phyloP scores from a whole-genome alignment of 2,113 vertebrate species.

The Falco punctatus region DNA sequence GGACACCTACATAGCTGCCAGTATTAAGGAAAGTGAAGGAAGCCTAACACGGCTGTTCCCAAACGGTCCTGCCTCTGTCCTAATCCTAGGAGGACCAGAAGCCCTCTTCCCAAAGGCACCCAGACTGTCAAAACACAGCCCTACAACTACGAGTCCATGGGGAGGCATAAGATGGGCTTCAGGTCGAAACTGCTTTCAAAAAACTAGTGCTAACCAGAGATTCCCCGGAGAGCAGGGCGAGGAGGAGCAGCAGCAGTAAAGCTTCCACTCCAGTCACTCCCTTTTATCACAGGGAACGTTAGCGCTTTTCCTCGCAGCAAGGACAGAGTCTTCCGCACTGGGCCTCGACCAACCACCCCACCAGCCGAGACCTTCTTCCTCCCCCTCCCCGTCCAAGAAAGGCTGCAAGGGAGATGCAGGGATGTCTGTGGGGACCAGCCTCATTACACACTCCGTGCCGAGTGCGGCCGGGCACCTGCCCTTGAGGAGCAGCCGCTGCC shows the following conservation, averaged over 20 bases:
- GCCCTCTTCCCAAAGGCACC: neutral
- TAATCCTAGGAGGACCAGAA: neutral
- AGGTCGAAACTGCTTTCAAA: neutral
- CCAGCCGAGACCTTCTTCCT: neutral
- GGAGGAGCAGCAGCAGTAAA: neutral
- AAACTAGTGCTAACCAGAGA: neutral
- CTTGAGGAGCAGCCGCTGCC: neutral
- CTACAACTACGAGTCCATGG: neutral
- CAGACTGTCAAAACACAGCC: neutral
- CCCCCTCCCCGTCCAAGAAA: neutral
- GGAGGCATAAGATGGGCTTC: neutral
- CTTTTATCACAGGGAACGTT: neutral
- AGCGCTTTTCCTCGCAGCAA: neutral
- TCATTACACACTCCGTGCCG: fast-evolving
- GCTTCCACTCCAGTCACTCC: neutral
- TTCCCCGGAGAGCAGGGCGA: neutral
- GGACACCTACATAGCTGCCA: neutral
- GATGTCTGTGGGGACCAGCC: neutral
- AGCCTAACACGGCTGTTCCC: neutral
- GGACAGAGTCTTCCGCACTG: neutral
- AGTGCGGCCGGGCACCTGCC: neutral
- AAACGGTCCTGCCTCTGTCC: neutral
- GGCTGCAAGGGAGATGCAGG: neutral
- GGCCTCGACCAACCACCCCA: neutral
- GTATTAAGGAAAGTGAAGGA: neutral